Evolutionary conservation across 92 coral and sea anemone genomes (phyloP).

Genomic region (Epizoanthus fatuus): DNA sequence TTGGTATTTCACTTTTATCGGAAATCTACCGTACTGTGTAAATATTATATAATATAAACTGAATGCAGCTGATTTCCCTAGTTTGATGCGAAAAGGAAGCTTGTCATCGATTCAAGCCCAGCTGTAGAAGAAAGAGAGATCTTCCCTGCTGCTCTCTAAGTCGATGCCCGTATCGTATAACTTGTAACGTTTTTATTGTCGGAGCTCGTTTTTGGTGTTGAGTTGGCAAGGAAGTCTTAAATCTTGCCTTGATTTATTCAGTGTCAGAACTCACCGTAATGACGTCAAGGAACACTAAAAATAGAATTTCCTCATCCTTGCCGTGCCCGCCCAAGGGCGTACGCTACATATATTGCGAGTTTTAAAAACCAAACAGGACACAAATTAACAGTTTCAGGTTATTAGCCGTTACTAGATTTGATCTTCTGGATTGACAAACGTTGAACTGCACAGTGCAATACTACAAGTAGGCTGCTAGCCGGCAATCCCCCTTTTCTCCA

Average conservation of each 20-base stretch:
- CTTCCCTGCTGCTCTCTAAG: too few species aligned
- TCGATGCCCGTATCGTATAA: not conserved
- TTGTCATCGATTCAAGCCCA: not conserved
- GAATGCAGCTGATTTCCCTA: too few species aligned
- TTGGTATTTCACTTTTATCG: not conserved
- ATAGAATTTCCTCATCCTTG: not conserved
- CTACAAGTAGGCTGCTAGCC: too few species aligned
- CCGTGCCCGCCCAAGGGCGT: not conserved
- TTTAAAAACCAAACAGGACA: not conserved
- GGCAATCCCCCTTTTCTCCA: too few species aligned
- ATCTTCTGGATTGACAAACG: not conserved
- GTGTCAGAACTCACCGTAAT: not conserved
- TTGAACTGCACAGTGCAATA: too few species aligned
- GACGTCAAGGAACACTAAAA: constrained; percentile 40
- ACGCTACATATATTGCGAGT: not conserved
- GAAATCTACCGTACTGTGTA: not conserved
- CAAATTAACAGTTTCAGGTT: too few species aligned
- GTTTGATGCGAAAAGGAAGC: not conserved
- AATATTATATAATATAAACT: too few species aligned
- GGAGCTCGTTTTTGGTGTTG: constrained; percentile 1
- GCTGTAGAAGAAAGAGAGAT: not conserved
- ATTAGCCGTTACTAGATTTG: too few species aligned
- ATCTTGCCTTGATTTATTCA: constrained; percentile 20
- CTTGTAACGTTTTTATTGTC: not conserved
- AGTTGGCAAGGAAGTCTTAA: constrained; percentile 3